These are phyloP conservation scores for Actias luna DNA, from an alignment of 2,888 invertebrate genomes.

Conservation along the genomic window DNA sequence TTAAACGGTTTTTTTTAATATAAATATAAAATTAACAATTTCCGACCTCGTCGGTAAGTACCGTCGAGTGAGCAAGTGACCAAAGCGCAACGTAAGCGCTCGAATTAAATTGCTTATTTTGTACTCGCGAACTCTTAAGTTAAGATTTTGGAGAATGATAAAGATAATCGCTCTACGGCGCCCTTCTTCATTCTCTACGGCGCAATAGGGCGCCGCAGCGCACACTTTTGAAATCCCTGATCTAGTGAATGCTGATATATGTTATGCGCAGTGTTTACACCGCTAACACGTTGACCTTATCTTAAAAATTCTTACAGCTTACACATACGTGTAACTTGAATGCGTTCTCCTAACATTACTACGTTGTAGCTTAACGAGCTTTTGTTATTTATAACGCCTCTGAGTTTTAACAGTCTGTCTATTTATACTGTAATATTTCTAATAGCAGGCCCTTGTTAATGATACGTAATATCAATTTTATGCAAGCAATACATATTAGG, in stretches of 20 bases:
- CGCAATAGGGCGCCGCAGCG: too few relatives aligned
- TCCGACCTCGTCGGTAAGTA: too few relatives aligned
- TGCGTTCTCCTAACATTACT: constrained; percentile 22
- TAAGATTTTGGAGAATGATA: too few relatives aligned
- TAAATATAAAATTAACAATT: too few relatives aligned
- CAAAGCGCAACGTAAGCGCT: too few relatives aligned
- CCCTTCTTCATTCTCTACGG: too few relatives aligned
- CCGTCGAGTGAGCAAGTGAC: too few relatives aligned
- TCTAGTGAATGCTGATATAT: not conserved
- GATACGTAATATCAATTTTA: not conserved
- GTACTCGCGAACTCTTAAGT: too few relatives aligned
- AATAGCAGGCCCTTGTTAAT: not conserved
- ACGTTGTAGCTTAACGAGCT: not conserved
- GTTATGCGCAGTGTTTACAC: constrained; percentile 19
- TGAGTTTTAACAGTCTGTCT: not conserved
- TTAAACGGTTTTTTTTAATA: too few relatives aligned
- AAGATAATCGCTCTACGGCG: too few relatives aligned
- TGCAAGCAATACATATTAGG: not conserved
- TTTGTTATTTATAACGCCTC: not conserved
- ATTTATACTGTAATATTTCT: not conserved
- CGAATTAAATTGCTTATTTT: too few relatives aligned
- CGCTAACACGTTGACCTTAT: constrained; percentile 24
- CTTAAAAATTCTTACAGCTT: constrained; percentile 20
- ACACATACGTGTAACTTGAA: constrained; percentile 23
- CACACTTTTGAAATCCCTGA: too few relatives aligned